Evolutionary conservation across 2,113 vertebrate species (phyloP).

Genomic region (Charadrius vociferus): DNA sequence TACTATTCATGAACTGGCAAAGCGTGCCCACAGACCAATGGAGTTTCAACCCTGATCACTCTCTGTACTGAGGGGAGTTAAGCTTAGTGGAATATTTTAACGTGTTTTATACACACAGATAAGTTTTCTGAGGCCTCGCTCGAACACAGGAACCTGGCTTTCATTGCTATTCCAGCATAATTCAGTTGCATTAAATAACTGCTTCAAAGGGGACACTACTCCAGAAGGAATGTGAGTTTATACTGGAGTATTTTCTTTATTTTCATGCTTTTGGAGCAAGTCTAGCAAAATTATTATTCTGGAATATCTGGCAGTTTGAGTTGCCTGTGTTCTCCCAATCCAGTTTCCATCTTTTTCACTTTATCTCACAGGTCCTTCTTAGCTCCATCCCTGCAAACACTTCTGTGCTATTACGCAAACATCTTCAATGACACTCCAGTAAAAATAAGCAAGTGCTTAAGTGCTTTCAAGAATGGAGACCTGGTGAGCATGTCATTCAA

Average conservation of each 20-base stretch:
- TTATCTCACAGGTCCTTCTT: background rate
- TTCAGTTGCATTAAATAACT: background rate
- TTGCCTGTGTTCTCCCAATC: background rate
- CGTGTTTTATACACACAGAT: background rate
- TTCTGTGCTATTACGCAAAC: background rate
- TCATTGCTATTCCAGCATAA: background rate
- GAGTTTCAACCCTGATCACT: background rate
- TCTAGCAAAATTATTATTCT: background rate
- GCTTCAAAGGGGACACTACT: background rate
- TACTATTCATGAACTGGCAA: background rate
- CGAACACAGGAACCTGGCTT: background rate
- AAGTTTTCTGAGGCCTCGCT: background rate
- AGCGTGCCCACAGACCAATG: rapidly evolving
- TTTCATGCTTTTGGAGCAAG: background rate
- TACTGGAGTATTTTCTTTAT: background rate
- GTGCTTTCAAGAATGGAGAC: constrained; percentile 26
- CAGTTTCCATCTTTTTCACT: background rate
- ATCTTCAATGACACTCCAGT: background rate
- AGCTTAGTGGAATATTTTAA: background rate
- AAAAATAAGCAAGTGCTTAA: constrained; percentile 21
- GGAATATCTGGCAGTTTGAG: background rate
- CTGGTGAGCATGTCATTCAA: background rate
- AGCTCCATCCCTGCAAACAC: background rate
- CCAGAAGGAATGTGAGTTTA: background rate
- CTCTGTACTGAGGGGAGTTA: background rate